Evolutionary conservation across 2,113 vertebrate genomes (phyloP), one percentile per base, ranked within the genome.

Genomic region (Alosa alosa): DNA sequence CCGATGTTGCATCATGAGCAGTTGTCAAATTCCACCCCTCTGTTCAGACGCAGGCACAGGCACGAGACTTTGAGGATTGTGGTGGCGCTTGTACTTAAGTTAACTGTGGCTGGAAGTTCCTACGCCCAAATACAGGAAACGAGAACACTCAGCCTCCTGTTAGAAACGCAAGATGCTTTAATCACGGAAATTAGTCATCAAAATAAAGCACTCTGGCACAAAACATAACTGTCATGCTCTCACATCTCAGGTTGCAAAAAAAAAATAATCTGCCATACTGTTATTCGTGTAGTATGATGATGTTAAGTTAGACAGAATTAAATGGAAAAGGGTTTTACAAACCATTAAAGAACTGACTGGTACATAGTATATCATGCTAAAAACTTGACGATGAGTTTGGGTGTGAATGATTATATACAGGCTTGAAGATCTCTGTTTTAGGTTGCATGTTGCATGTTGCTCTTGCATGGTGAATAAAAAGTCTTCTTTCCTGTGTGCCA

Each of bases 401-500:
- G 68, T 39, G 15, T 78, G 25, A 6, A 31, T 39, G 72, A 78
- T 78, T 31, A 15, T 11, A 3, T 17, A 17, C 10, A 78, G 72
- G 9, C 25, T 31, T 31, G 25, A 8, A 78, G 72, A 78, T 36
- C 11, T n/a, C 7, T 36, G 64, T 72, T 25, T 25, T n/a, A 72
- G 10, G 7, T 25, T 25, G 25, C n/a, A 72, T 44, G 41, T 44
- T 44, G 47, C 11, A 49, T 2, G 47, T 49, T 18, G 13, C 18
- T 18, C 64, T 10, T 64, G 57, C 57, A 68, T 68, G 64, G 7
- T 68, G 64, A 68, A 68, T 68, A 3, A 20, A 60, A 60, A 6
- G 20, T 84, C 18, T 6, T 57, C 36, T 83, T 4, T 86, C 36
- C 86, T 22, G 84, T 50, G 47, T 60, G 45, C 82, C 64, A 95